Conservation (phyloP, 2,113 vertebrate genomes). For the Saguinus midas region DNA sequence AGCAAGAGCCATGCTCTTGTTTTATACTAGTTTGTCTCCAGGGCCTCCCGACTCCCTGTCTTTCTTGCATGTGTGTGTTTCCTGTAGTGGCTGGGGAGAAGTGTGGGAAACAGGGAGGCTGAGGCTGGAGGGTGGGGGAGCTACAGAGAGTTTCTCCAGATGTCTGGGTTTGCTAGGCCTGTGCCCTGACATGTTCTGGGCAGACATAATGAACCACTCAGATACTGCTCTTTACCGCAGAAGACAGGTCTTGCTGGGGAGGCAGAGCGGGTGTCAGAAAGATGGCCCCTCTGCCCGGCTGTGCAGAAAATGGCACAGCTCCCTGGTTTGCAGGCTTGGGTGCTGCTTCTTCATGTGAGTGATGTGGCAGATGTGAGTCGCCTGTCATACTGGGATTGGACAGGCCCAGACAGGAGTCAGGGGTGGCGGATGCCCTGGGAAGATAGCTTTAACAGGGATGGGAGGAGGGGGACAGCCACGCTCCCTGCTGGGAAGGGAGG, state of each 20-base stretch:
- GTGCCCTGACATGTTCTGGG: background rate
- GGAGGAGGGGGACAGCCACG: background rate
- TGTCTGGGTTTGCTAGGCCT: background rate
- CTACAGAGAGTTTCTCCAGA: no score
- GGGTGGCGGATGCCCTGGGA: background rate
- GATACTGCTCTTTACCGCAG: background rate
- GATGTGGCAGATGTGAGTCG: background rate
- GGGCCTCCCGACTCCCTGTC: background rate
- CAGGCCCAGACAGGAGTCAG: background rate
- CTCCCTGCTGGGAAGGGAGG: no score
- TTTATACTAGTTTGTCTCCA: background rate
- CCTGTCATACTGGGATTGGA: background rate
- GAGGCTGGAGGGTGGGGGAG: background rate
- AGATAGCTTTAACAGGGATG: background rate
- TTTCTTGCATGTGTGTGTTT: background rate
- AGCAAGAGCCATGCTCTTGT: background rate
- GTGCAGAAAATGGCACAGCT: fast-evolving
- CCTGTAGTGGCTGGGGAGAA: background rate
- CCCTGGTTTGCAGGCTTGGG: background rate
- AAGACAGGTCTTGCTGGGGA: background rate
- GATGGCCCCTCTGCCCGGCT: background rate
- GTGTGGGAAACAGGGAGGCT: fast-evolving
- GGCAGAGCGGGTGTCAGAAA: background rate
- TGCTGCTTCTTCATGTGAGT: background rate
- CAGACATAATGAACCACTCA: background rate